Evolutionary conservation across 2,113 vertebrate species (phyloP).

Genomic region (Cyphomyrus plagiostoma): DNA sequence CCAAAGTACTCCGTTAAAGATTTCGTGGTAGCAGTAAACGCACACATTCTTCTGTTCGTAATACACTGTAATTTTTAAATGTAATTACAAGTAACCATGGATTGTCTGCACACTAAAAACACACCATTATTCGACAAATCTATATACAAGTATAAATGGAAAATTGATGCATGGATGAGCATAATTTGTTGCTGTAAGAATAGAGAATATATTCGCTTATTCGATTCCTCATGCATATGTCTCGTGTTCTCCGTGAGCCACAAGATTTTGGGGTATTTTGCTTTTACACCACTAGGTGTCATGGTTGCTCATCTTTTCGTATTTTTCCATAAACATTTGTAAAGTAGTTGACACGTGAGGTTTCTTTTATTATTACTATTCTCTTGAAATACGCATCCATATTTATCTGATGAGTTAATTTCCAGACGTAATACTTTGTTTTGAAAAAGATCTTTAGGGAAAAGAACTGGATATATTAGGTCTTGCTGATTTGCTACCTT

Average conservation of each 20-base stretch:
- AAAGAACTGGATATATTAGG: not conserved
- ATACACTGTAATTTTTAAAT: not conserved
- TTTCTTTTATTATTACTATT: not conserved
- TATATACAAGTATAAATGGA: not conserved
- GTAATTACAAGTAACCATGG: not conserved
- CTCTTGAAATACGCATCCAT: not conserved
- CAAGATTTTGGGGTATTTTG: conserved; percentile 16
- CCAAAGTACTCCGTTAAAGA: not conserved
- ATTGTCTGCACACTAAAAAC: not conserved
- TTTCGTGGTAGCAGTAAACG: not conserved
- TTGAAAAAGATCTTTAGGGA: not conserved
- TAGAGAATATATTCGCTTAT: not conserved
- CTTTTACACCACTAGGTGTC: conserved; percentile 51
- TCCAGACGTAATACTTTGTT: not conserved
- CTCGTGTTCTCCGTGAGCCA: not conserved
- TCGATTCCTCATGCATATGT: not conserved
- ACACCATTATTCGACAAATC: not conserved
- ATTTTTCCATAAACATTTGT: not conserved
- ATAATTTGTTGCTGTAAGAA: not conserved
- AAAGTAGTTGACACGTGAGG: not conserved
- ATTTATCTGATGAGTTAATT: not conserved
- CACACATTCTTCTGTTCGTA: not conserved
- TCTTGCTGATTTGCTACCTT: not conserved
- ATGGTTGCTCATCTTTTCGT: conserved; percentile 43
- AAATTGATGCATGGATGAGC: not conserved